These are phyloP conservation scores for Eudasyphora cyanicolor DNA, from an alignment of 2,888 invertebrate species.

Conservation along the genomic window DNA sequence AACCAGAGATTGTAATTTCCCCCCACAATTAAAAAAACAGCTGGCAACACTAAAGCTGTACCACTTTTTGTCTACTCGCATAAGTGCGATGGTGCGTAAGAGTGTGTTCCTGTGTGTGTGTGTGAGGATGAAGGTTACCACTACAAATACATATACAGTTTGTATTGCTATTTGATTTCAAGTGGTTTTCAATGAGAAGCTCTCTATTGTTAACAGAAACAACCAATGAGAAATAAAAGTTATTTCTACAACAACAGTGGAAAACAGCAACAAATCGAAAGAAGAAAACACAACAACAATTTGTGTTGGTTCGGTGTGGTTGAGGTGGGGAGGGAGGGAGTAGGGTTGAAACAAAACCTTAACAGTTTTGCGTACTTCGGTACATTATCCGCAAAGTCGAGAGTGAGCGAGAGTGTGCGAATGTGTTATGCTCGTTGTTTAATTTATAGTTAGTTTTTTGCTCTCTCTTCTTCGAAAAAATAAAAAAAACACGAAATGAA, in stretches of 20 bases:
- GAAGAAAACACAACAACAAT: not conserved
- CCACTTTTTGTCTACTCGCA: not conserved
- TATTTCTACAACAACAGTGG: constrained; percentile 41
- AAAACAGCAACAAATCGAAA: not conserved
- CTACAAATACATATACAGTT: constrained; percentile 20
- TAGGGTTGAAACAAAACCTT: constrained; percentile 20
- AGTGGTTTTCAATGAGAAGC: constrained; percentile 43
- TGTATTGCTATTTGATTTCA: constrained; percentile 23
- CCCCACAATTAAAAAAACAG: too few species aligned
- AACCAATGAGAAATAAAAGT: constrained; percentile 64
- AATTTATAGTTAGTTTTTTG: not conserved
- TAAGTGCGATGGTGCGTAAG: not conserved
- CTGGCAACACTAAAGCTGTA: too few species aligned
- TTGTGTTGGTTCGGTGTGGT: not conserved
- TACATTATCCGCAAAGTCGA: constrained; percentile 2
- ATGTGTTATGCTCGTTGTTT: not conserved
- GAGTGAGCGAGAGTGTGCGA: not conserved
- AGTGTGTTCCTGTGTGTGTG: not conserved
- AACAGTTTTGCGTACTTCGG: not conserved
- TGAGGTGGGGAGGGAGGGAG: not conserved
- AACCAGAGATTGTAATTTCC: too few species aligned
- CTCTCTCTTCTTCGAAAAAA: not conserved
- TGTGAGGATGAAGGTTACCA: constrained; percentile 2
- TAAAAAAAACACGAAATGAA: constrained; percentile 5
- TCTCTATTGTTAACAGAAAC: constrained; percentile 46